Evolutionary conservation across 2,797 vertebrate genomes (phyloP), one percentile per base, ranked within the genome.

Genomic region (Catharus ustulatus): DNA sequence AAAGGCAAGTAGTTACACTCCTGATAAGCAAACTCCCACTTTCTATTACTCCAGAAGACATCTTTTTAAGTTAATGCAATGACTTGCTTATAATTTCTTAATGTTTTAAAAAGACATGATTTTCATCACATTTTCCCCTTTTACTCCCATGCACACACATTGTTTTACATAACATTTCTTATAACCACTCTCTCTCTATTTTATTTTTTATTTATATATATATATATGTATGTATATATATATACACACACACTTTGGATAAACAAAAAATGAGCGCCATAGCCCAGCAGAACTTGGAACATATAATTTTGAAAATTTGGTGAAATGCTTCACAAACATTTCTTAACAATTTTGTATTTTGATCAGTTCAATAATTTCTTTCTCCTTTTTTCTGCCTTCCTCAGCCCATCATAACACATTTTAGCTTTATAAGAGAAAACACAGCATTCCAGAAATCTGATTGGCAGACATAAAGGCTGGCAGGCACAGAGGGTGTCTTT

Each of bases 401-500:
- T 75, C 71, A 90, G 88, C 36, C 16, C 48, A 49, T 68, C 11
- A 21, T 66, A 71, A 23, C 46, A 74, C 66, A 40, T 72, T 94
- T 94, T 68, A 78, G n/a, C 59, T 90, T 94, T 57, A 34, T 24
- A 66, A 88, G 40, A 45, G 69, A 93, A 94, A 95, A 71, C 36
- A 78, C 30, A 73, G 69, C 69, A 63, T 77, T 86, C 48, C 48
- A 67, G 59, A 86, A 95, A 95, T 59, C 59, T 69, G 77, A 94
- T 40, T 66, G 87, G 83, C 58, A 92, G 82, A 80, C 62, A 86
- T 51, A 84, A 96, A 94, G 89, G 69, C 61, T 75, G 61, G 69
- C 48, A 84, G 63, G 71, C 83, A 94, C 83, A 86, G 42, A 87
- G 24, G 76, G 85, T 95, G 83, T 67, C 59, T 90, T 93, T 96